Base-by-base conservation (phyloP, 2,888 invertebrate species). In the Morinoia aosen region DNA sequence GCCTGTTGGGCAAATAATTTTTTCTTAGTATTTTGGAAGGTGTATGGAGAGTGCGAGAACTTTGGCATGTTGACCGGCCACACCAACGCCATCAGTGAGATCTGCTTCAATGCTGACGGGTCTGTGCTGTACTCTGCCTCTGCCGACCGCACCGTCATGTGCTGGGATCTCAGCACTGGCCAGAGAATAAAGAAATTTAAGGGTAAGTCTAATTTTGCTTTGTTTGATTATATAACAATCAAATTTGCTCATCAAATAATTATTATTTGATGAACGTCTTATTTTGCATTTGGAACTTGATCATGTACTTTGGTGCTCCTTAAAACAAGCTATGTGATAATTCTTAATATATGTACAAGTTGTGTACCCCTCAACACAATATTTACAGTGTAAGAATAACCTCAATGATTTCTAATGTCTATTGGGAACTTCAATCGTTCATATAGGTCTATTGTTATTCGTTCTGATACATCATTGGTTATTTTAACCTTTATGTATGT, bases 1-100 rank as follows among this genome's bases (percentile, higher is more conserved):
- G 76, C 8, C 25, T 25, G 1, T 33, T 76, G 7, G 76, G 25
- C 25, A 76, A 76, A 76, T 76, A 3, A 76, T 76, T 61, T 61
- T 76, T 76, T 10, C 76, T 25, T 19, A 57, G 95, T 58, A 14
- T 95, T 95, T 58, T 95, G 95, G 99, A 99, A 98, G 97, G 99
- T 99, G 0, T 99, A 99, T 97, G 99, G 99, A 0, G 99, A 99
- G 97, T 99, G 99, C 97, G 99, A 99, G 97, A 99, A 99, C 97
- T 98, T 99, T 96, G 98, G 99, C 97, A 98, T 98, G 48, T 98
- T 99, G 98, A 98, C 98, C 40, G 99, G 99, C 0, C 99, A 99
- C 97, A 98, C 98, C 0, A 99, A 99, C 0, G 99, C 99, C 3
- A 98, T 99, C 2, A 98, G 99, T 98, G 99, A 99, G 97, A 97